Evolutionary conservation across 1,140 invertebrate species (phyloP), one percentile per base, ranked within the genome.

Genomic region (Drosophila parabipectinata): DNA sequence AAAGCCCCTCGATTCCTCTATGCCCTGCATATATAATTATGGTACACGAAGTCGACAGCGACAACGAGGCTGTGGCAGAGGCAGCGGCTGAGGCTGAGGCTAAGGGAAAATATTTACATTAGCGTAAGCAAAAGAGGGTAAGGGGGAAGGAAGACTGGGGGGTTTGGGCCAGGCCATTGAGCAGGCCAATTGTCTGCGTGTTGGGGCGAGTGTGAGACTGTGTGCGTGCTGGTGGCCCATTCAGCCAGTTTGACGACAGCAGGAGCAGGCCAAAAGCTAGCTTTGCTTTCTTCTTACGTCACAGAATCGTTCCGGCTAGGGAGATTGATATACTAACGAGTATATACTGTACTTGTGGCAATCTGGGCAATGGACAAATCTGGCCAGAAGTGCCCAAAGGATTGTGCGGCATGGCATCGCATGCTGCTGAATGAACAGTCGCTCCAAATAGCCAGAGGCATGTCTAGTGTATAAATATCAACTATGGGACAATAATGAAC

Each of bases 231-330:
- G 69, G 60, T 67, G 63, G 62, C 79, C 56, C 82, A 87, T 87
- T 84, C 82, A 87, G 82, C 82, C 83, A 88, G 82, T 87, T 87
- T 88, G 82, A 88, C 83, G 82, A 88, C 83, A 87, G 77, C 82
- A 85, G 15, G 72, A 87, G 77, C 82, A 85, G 21, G 76, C 63
- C 77, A 66, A 54, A 60, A 64, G 68, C 76, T 44, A 56, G 75
- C 75, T 72, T 61, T 60, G 48, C 41, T 41, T 66, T 79, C 63
- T 67, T 62, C 73, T 84, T 84, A 74, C 81, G 81, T 84, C 81
- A 84, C 81, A 77, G 53, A 69, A 53, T 14, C 18, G n/a, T 6
- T 10, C 18, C 21, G 26, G 44, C 9, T 10, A 37, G 4, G 21
- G 64, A 41, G 63, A 69, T 47, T 69, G 67, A 69, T 66, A 69